Evolutionary conservation across 2,888 invertebrate genomes (phyloP).

Genomic region (Polydrusus pterygomalis): DNA sequence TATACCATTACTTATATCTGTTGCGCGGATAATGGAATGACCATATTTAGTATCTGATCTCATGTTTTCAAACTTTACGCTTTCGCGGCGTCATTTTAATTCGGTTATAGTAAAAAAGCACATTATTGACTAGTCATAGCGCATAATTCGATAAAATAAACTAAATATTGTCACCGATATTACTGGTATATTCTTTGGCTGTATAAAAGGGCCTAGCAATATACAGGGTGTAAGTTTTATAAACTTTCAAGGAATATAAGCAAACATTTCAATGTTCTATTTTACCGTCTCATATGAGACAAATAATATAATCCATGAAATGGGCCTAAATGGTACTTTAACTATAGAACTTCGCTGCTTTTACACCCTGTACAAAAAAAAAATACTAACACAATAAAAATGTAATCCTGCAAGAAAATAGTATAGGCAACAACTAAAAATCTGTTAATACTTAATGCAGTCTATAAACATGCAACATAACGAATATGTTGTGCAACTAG

Average conservation of each 20-base stretch:
- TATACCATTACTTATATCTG: too few species aligned
- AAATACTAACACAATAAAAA: background rate
- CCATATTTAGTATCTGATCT: too few species aligned
- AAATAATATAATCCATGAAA: too few species aligned
- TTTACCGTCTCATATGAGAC: too few species aligned
- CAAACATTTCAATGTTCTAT: too few species aligned
- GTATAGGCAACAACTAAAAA: background rate
- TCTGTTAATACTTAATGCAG: background rate
- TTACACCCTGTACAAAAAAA: conserved; percentile 8
- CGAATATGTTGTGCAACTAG: background rate
- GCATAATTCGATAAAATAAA: background rate
- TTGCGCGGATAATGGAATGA: too few species aligned
- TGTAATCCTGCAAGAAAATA: background rate
- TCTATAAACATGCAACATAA: background rate
- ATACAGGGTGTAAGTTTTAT: conserved; percentile 11
- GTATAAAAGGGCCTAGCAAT: background rate
- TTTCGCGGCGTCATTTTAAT: too few species aligned
- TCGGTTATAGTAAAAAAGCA: too few species aligned
- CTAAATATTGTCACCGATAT: conserved; percentile 10
- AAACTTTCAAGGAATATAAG: too few species aligned
- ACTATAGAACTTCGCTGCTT: background rate
- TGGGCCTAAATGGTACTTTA: too few species aligned
- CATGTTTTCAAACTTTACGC: too few species aligned
- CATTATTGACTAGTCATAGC: background rate
- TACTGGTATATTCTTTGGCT: conserved; percentile 6